Base-by-base conservation (phyloP, 2,888 invertebrate genomes). In the Ryuthela nishihirai region DNA sequence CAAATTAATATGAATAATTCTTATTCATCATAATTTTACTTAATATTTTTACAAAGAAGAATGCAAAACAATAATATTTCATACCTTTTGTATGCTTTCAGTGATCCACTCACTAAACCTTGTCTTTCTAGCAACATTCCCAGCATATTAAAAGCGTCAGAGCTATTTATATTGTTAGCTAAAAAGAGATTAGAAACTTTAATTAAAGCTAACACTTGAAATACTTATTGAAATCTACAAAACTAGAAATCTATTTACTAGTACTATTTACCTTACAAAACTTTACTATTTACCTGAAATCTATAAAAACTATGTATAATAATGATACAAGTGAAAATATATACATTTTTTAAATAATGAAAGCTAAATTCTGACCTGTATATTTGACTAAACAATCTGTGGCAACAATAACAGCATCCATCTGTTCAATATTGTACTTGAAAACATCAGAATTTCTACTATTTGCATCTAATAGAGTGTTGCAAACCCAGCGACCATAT, bases 401-500 rank as follows among this genome's bases (percentile, higher is more conserved):
- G 10, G 91, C 88, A 61, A 85, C 82, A 4, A 85, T 81, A 65
- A 89, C 79, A 4, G 89, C 90, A 73, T 85, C 79, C 82, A 92
- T 86, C 65, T 85, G 83, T 66, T 87, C 82, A 67, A 91, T 87
- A 5, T 83, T 81, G 74, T 89, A 88, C 20, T 80, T 80, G 65
- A 82, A 81, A 20, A 82, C 74, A 54, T 82, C 79, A 32, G 80
- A 67, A 24, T 69, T 76, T 62, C 80, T 78, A 47, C 79, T 77
- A 36, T 75, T 72, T 6, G 77, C 73, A 70, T 80, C 75, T 56
- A 70, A 65, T 29, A 93, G 76, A 7, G 83, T 83, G 32, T 79
- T 78, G 69, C 90, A 85, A 6, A 93, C 88, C 85, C 87, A 90
- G 72, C 89, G 83, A 1, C 85, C 85, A 76, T 92, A 94, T 2